Base-by-base conservation (phyloP, 2,888 invertebrate species). In the Mactromeris polynyma region DNA sequence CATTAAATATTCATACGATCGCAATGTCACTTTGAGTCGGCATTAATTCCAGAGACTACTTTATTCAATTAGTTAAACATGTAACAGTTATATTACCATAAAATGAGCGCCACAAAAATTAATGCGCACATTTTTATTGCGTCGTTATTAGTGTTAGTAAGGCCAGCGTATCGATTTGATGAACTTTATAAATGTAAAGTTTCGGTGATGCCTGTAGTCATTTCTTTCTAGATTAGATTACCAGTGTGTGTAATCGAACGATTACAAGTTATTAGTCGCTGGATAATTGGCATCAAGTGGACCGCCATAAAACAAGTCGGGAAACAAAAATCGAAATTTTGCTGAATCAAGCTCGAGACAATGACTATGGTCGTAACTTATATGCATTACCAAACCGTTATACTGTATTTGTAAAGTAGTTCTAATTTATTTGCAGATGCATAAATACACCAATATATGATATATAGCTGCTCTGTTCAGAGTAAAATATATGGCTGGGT, bases 181-280 rank as follows among this genome's bases (percentile, higher is more conserved):
- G 33, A 3, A 73, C 1, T 33, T 73, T 36, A 73, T 33, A 33
- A 33, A 73, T 33, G 73, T 26, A 73, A 73, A 73, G 31, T 73
- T 26, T 73, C 73, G n/a, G 19, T 11, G 21, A 38, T 54, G 85
- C 85, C 42, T 17, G 58, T 38, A 79, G 85, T 58, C 46, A 54
- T 79, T 85, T 78, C 40, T 54, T 78, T 84, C 54, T 81, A 42
- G 85, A 88, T 88, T 85, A 78, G 88, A 88, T 88, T 81, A 82
- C 51, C 21, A 78, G 77, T 58, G 78, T 85, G 88, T 88, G 77
- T 85, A 88, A 88, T 88, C 82, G 80, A 54, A 78, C 88, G 82
- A 51, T 85, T 88, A 85, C 64, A 78, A 85, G 58, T 77, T 82
- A 88, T 88, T 85, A 88, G 85, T 85, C 64, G 69, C 78, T 21